Evolutionary conservation across 2,888 invertebrate genomes (phyloP), one percentile per base, ranked within the genome.

Genomic region (Arge pagana): DNA sequence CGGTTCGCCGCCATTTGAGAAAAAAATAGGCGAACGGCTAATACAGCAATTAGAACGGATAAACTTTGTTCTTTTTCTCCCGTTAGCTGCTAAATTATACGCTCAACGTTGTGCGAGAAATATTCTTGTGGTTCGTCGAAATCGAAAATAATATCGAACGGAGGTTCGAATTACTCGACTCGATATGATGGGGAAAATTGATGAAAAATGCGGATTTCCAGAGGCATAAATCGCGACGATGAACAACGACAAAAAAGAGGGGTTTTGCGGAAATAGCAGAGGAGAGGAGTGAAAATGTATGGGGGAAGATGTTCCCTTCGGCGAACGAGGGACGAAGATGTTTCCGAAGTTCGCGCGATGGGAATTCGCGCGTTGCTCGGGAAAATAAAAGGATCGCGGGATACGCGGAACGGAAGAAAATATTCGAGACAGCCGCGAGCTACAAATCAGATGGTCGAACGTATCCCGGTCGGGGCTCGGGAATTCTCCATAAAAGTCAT

Each of bases 401-500:
- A 45, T 31, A 31, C 45, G 45, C 35, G 33, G 30, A 42, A 42
- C 16, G 21, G 4, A 28, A 8, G 10, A 18, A 31, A 10, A 18
- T 15, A 11, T 39, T 42, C 52, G 43, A 52, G 56, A 52, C 48
- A 43, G 49, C 54, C 56, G 52, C 53, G 63, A 65, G 66, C 66
- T 68, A 72, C 74, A 73, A 74, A 74, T 74, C 73, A 74, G 72
- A 67, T 66, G 70, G 66, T 66, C 66, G 60, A 64, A 60, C 33
- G 35, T 33, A 21, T 50, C 19, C 31, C 16, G 31, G 19, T 42
- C 30, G 23, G 16, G 21, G 33, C 55, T 53, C 39, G 43, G 36
- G 53, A 49, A 54, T 60, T 66, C 65, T 66, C 68, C 74, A 72
- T 74, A 74, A 74, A 74, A 74, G 69, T 73, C 71, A 70, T 71